phyloP scores from a whole-genome alignment of 2,113 vertebrate species.

The Oryzias melastigma region DNA sequence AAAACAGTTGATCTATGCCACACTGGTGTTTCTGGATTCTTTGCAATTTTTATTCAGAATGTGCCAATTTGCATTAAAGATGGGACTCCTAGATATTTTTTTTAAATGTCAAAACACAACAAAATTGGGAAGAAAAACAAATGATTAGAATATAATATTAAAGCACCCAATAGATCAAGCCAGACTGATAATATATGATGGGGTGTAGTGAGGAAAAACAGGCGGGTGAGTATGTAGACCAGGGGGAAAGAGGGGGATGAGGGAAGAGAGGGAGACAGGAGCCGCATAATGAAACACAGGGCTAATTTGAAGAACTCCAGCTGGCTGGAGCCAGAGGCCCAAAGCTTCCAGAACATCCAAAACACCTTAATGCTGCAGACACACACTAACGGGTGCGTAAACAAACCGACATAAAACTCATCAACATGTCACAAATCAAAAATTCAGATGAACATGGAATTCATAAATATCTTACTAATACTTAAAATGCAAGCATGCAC shows the following conservation, averaged over 20 bases:
- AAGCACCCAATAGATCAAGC: not conserved
- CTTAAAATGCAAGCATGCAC: conserved; percentile 5
- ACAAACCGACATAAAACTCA: conserved; percentile 7
- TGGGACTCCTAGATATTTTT: no score
- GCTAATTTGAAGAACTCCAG: conserved; percentile 92
- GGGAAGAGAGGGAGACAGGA: conserved; percentile 55
- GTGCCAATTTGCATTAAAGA: no score
- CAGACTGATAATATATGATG: conserved; percentile 15
- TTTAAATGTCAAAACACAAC: not conserved
- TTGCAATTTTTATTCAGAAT: no score
- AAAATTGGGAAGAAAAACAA: not conserved
- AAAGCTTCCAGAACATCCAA: conserved; percentile 74
- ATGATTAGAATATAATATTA: not conserved
- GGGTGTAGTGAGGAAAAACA: conserved; percentile 17
- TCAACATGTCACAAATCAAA: no score
- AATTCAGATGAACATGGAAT: no score
- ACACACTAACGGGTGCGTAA: conserved; percentile 11
- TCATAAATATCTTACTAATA: no score
- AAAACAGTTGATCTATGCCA: no score
- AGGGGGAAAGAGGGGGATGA: not conserved
- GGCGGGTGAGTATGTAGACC: conserved; percentile 25
- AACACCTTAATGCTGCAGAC: conserved; percentile 54
- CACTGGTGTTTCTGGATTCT: no score
- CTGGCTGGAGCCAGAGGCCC: conserved; percentile 92
- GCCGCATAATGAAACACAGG: conserved; percentile 87